Percentiles rank a stretch among this genome's conserved stretches.
These are phyloP conservation scores for Telmatochromis brachygnathus DNA, from an alignment of 2,113 vertebrate genomes.

Conservation along the genomic window DNA sequence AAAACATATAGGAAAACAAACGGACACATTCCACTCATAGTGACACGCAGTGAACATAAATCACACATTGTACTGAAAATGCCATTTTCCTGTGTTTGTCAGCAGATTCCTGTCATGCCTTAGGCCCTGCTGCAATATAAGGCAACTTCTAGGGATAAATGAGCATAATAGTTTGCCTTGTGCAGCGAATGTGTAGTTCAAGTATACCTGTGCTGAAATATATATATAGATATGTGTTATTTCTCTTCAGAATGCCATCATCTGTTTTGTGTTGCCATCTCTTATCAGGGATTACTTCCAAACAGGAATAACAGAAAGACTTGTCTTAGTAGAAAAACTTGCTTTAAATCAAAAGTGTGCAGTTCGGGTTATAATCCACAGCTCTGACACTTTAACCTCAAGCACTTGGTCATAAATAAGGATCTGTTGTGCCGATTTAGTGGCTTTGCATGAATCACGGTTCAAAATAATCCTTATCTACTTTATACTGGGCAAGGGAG, in stretches of 20 bases:
- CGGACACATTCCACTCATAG: constrained; percentile 39
- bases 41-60: constrained; percentile 16
- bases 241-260: neutral
- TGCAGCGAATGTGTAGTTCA: neutral
- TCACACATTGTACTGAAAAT: constrained; percentile 31
- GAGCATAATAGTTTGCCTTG: neutral
- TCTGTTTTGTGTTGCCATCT: neutral
- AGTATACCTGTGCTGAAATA: neutral
- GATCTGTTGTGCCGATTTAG: neutral
- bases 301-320: neutral
- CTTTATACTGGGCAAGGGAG: neutral
- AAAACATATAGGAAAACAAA: constrained; percentile 30
- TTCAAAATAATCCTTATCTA: neutral
- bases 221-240: neutral
- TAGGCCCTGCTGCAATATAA: neutral
- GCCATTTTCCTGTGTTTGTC: constrained; percentile 8
- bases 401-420: neutral
- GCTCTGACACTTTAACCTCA: neutral
- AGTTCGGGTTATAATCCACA: neutral
- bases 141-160: neutral
- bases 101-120: neutral
- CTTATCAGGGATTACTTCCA: neutral
- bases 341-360: neutral
- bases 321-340: neutral
- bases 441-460: neutral